Evolutionary conservation across 2,113 vertebrate genomes (phyloP), one percentile per base, ranked within the genome.

Genomic region (Alethe castanea): DNA sequence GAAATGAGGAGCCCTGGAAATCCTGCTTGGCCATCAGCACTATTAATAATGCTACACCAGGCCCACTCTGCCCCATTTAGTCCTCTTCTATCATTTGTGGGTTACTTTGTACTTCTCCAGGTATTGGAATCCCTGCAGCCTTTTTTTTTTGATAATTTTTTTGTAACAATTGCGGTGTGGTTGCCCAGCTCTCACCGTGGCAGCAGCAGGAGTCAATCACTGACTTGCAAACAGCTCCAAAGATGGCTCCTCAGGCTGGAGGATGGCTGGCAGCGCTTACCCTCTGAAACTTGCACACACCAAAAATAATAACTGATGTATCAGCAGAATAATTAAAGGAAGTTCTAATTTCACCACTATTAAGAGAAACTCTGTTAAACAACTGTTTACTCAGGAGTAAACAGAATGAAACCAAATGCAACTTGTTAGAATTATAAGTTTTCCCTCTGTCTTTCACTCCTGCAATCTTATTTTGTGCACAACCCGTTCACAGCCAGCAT

Each of bases 291-390:
- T 33, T 42, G 65, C 24, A 82, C 17, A 8, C 8, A 60, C 4
- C 36, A 52, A 50, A 60, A 93, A 48, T 48, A 77, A 85, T 52
- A 93, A 84, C 29, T 1, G 24, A 64, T 59, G 19, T 52, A 66
- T 29, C 74, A 82, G 54, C n/a, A 70, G 36, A 73, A 60, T 18
- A 26, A 91, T 86, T 69, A 71, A 52, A 83, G 83, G 71, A 38
- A 57, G 72, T 65, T 94, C 92, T 96, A 86, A 94, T 96, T 94
- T 83, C 59, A 92, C 47, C 14, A 19, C 52, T 48, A 70, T 92
- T 81, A 92, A 70, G 69, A 95, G 74, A 77, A 89, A 82, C 40
- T 65, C 56, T 42, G 72, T 48, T 52, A 81, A 52, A 64, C 79
- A 72, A 40, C 33, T 74, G 74, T 93, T 92, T 84, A 85, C 67